Base-by-base conservation (phyloP, 2,797 vertebrate genomes). In the Ispidina picta region DNA sequence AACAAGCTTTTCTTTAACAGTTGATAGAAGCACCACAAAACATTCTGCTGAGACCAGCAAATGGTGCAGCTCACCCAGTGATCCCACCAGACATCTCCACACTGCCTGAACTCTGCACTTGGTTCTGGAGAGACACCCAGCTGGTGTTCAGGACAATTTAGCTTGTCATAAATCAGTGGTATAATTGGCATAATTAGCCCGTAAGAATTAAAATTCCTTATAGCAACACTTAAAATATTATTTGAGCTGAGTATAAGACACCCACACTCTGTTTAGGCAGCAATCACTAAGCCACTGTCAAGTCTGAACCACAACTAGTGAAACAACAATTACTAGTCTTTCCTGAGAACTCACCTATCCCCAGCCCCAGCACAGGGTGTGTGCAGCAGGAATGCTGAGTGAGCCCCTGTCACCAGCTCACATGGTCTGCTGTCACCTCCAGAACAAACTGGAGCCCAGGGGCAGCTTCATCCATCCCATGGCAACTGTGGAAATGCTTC, bases 321-420 rank as follows among this genome's bases (percentile, higher is more conserved):
- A 43, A 83, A 58, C 59, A 66, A 41, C 1, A 3, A 69, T 62
- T 78, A 78, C 19, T 12, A 21, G 22, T 54, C 49, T 60, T 74
- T 46, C 49, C 77, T 52, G 51, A 56, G 54, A 88, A 56, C 63
- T 31, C 1, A 2, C 9, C 68, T 49, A 39, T 46, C 55, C 56
- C 0, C 0, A 43, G 58, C 65, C 6, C 48, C 71, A 76, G 35
- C 43, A 28, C 35, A 23, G 20, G 37, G 20, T 23, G 37, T 10
- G 6, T 43, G 54, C 0, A 1, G 59, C 7, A 75, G 52, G 59
- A 72, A 76, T 28, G 25, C 23, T 31, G 21, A 60, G 25, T 31
- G 60, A 86, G 86, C 75, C 22, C n/a, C 31, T 33, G 37, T 37
- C 72, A 73, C 21, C 10, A 44, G 29, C 35, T 13, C 22, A 8